These are phyloP conservation scores for Sterrhoptilus dennistouni DNA, from an alignment of 2,113 vertebrate species.

Conservation along the genomic window DNA sequence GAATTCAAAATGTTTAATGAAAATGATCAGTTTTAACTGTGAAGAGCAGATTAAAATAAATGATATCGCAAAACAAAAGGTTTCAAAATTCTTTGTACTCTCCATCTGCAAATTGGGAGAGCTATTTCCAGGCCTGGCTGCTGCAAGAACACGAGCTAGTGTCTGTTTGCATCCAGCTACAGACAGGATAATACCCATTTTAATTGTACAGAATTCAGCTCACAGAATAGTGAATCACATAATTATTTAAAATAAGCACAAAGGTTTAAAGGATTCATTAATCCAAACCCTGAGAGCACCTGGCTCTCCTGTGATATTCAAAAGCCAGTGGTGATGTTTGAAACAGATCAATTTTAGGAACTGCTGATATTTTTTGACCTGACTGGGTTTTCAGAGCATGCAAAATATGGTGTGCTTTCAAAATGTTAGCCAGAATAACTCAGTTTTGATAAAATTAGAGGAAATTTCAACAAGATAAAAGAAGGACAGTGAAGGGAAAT, in stretches of 20 bases:
- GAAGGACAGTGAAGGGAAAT: not conserved
- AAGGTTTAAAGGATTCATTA: not conserved
- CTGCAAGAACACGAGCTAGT: not conserved
- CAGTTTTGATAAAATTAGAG: not conserved
- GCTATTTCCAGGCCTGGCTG: not conserved
- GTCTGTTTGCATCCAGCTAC: not conserved
- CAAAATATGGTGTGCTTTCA: not conserved
- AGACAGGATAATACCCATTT: not conserved
- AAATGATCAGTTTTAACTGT: not conserved
- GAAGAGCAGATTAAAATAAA: not conserved
- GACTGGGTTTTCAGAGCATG: not conserved
- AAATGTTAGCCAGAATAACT: not conserved
- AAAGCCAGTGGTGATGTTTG: not conserved
- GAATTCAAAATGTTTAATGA: not conserved
- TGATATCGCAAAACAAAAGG: not conserved
- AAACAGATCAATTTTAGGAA: not conserved
- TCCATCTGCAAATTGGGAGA: not conserved
- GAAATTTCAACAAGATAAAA: not conserved
- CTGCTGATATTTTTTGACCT: not conserved
- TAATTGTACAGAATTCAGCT: not conserved
- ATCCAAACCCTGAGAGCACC: not conserved
- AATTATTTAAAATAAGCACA: not conserved
- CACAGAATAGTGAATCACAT: not conserved
- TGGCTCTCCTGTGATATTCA: not conserved
- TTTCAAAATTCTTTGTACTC: not conserved